Evolutionary conservation across 2,888 invertebrate genomes (phyloP), one percentile per base, ranked within the genome.

Genomic region (Rapana venosa): DNA sequence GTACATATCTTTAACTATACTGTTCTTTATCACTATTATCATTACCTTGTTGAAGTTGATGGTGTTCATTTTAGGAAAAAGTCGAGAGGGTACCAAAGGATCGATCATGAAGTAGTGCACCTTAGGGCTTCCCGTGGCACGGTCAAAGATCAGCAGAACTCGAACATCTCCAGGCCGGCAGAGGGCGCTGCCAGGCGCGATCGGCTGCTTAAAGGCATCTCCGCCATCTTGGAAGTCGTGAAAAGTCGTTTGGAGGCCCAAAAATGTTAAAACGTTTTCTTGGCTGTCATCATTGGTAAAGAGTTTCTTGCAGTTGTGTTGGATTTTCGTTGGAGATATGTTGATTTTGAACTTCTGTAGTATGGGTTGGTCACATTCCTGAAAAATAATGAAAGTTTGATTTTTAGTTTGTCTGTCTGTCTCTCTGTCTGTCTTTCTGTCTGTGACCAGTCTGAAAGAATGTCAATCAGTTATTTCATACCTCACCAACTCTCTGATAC

Each of bases 81-180:
- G 87, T 30, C 91, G 85, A 70, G 91, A 90, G 30, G 92, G 91
- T 11, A 92, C 90, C 26, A 91, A 87, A 17, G 94, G 94, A 85
- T 95, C 95, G 15, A 95, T 89, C 93, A 94, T 94, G 89, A 95
- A 93, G 91, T 95, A 95, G 79, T 92, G 90, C 17, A 94, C 93
- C 66, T 93, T 92, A 85, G 93, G 92, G 91, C 93, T 94, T 70
- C 94, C 94, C 22, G 94, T 93, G 17, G 93, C 91, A 79, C 92
- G 93, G 91, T 94, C 94, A 90, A 95, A 95, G 79, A 95, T 90
- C 84, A 95, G 91, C 32, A 95, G 91, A 94, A 95, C 32, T 94
- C 93, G 79, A 87, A 90, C 86, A 77, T 70, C 77, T 88, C 47
- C 66, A 56, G 87, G 22, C 83, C 90, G 22, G 66, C 74, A 32